Conservation (phyloP, 2,888 invertebrate genomes). For the Koerneria pararmatus region DNA sequence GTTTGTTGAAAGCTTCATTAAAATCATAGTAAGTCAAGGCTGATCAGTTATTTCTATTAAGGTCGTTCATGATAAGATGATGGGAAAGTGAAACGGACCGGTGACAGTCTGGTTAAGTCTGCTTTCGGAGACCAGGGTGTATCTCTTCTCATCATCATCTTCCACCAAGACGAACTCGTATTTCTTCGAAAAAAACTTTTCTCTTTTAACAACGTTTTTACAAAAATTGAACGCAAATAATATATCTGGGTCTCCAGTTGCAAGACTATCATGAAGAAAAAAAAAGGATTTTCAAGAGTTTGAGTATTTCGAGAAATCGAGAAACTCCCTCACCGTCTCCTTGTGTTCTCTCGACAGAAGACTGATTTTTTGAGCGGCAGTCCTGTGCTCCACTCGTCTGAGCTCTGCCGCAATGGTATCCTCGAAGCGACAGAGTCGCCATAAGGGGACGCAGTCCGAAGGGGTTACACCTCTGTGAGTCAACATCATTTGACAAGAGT, state of each 20-base stretch:
- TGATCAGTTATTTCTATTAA: not conserved
- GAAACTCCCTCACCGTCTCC: conserved; percentile 13
- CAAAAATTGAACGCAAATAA: no score
- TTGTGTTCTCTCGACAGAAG: conserved; percentile 7
- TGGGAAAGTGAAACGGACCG: not conserved
- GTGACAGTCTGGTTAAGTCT: conserved; percentile 8
- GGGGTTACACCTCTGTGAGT: no score
- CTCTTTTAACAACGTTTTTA: no score
- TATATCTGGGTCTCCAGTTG: no score
- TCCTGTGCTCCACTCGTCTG: conserved; percentile 15
- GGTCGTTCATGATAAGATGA: not conserved
- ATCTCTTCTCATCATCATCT: conserved; percentile 23
- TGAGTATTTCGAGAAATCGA: not conserved
- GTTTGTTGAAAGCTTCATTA: not conserved
- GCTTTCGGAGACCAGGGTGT: conserved; percentile 14
- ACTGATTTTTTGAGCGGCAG: conserved; percentile 11
- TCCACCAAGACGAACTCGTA: conserved; percentile 33
- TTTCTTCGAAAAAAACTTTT: conserved; percentile 29
- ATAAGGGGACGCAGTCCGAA: not conserved
- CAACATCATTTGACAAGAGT: no score
- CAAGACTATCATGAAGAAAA: not conserved
- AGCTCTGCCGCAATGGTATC: conserved; percentile 8
- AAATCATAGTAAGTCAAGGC: not conserved
- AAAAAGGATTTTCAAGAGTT: not conserved
- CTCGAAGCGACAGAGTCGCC: not conserved